Percentiles rank a stretch among this genome's conserved stretches.
These are phyloP conservation scores for Meloidogyne chitwoodi DNA, from an alignment of 1,140 invertebrate genomes.

Conservation along the genomic window DNA sequence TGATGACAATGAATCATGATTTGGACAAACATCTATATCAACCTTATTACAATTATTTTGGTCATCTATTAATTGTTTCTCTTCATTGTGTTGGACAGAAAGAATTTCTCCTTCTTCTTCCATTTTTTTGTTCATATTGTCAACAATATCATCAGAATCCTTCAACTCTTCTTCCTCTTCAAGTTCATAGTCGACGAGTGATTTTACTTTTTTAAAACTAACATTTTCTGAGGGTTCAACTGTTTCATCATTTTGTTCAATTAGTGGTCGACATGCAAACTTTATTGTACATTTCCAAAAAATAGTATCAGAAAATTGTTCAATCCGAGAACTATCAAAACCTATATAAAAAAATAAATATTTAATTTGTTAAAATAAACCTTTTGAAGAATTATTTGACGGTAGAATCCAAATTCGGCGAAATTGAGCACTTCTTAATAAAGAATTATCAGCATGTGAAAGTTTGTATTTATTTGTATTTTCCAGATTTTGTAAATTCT, in stretches of 20 bases:
- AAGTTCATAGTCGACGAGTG: not conserved
- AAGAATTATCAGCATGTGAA: conserved; percentile 5
- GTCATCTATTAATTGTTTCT: not conserved
- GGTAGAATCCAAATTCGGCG: conserved; percentile 10
- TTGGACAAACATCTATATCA: not conserved
- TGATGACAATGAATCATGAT: not conserved
- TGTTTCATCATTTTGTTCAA: not conserved
- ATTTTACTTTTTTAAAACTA: not conserved
- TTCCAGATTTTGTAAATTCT: not conserved
- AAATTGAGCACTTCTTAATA: conserved; percentile 10
- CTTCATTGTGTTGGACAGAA: not conserved
- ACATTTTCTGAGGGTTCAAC: not conserved
- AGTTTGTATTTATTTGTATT: not conserved
- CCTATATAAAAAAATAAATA: not conserved
- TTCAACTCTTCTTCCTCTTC: conserved; percentile 6
- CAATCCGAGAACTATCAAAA: conserved; percentile 29
- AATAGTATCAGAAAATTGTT: conserved; percentile 42
- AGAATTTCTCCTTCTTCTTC: conserved; percentile 6
- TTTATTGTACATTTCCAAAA: conserved; percentile 34
- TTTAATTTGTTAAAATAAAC: not conserved
- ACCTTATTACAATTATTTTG: too few species aligned
- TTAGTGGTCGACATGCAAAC: conserved; percentile 16
- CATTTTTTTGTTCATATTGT: not conserved
- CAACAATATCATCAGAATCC: not conserved
- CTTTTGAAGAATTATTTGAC: not conserved